These are phyloP conservation scores for Rhodeus uyekii DNA, from an alignment of 2,797 vertebrate genomes.

Conservation along the genomic window DNA sequence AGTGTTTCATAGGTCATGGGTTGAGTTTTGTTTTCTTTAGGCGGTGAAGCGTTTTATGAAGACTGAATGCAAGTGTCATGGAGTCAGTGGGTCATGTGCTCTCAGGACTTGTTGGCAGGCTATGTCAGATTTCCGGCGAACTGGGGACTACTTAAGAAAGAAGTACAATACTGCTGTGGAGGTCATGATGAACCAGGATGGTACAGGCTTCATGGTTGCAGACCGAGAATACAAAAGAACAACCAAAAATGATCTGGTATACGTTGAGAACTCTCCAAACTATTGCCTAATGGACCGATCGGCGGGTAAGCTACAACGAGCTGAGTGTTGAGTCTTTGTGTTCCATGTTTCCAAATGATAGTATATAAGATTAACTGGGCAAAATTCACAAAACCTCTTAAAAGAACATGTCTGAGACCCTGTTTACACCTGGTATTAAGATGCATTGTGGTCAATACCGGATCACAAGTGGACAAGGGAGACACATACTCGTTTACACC, in stretches of 20 bases:
- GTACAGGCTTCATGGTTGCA: constrained; percentile 90
- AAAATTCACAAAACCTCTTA: background rate
- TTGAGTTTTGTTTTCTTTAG: constrained; percentile 73
- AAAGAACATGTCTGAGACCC: background rate
- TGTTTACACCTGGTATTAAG: no score
- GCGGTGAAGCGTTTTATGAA: constrained; percentile 98
- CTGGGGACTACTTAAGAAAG: constrained; percentile 91
- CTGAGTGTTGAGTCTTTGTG: background rate
- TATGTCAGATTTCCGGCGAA: constrained; percentile 94
- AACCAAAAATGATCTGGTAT: constrained; percentile 93
- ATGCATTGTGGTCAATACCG: no score
- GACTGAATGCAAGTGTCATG: constrained; percentile 97
- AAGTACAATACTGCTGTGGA: constrained; percentile 94
- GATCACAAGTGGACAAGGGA: no score
- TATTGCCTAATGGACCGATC: constrained; percentile 93
- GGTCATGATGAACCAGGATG: constrained; percentile 97
- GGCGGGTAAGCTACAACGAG: constrained; percentile 79
- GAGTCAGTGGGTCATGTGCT: constrained; percentile 95
- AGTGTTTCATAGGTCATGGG: constrained; percentile 38
- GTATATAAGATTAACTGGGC: background rate
- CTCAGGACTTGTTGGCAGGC: constrained; percentile 96
- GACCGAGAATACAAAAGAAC: constrained; percentile 89
- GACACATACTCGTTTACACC: no score
- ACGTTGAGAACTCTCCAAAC: constrained; percentile 96
- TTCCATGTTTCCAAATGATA: background rate